Evolutionary conservation across 2,797 vertebrate genomes (phyloP), one percentile per base, ranked within the genome.

Genomic region (Sparus aurata): DNA sequence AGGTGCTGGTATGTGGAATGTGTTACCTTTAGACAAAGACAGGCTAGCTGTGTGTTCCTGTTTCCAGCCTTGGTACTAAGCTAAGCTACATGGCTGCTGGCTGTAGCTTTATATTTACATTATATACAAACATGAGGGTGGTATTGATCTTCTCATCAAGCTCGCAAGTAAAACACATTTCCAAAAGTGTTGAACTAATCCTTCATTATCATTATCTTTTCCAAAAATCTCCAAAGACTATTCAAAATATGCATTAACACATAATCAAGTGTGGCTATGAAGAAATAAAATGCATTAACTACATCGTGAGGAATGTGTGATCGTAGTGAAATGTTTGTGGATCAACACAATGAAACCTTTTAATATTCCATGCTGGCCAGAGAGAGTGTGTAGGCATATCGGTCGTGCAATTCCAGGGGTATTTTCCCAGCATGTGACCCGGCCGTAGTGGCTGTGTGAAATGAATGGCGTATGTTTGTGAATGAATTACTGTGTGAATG

Each of bases 401-500:
- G 34, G 34, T 52, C 10, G 3, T 46, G 57, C 20, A 41, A 49
- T 20, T 68, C 3, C 60, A 23, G 62, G 69, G 73, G 45, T 79
- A 71, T 87, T 73, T 84, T 75, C 79, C 80, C 76, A 73, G 73
- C 82, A 70, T 79, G 79, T 87, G 85, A 82, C 71, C 73, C 38
- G 30, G 59, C 74, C 47, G 25, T 20, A 12, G 73, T 27, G 5
- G 15, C 79, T 73, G 67, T 77, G 52, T 77, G 62, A 82, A 66
- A 67, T 80, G 77, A 89, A 89, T 84, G 66, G 81, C 50, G 73
- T 34, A 34, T 77, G 77, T 84, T 88, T 91, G 81, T 90, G 89
- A 92, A 91, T 92, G 85, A 90, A 84, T 82, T 69, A 71, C 65
- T 61, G 30, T 73, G 83, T 92, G 92, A 92, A 89, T 89, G 88